Base-by-base conservation (phyloP, 2,797 vertebrate genomes). In the Tragopan temminckii region DNA sequence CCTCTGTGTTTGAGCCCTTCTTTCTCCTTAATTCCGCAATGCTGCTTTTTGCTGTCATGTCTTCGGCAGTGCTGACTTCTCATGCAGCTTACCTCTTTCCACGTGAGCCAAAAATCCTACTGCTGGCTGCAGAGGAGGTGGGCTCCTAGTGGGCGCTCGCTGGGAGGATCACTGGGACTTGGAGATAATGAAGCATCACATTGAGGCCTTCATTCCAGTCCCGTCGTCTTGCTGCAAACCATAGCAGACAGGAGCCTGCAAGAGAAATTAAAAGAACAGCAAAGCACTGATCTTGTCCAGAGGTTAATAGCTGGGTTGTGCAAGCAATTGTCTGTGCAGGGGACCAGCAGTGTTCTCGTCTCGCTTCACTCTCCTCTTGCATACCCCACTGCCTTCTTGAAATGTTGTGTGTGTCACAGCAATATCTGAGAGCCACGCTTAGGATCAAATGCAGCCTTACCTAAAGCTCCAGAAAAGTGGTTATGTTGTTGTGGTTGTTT, bases 61-160 rank as follows among this genome's bases (percentile, higher is more conserved):
- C 14, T 38, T 18, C 29, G 61, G 31, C 10, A 3, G 23, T 27
- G 50, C 67, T 53, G 63, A 4, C 6, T 45, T 57, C 10, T 17
- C 69, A 59, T 55, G 12, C n/a, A 33, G n/a, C 13, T 21, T 9
- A 13, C 5, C 55, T 33, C n/a, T 57, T 57, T 13, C n/a, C 5
- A 13, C 7, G 7, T 33, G 55, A 13, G 19, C n/a, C 31, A n/a
- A 31, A 64, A 69, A 10, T 1, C 1, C 58, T 4, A 50, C 62
- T 48, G 5, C 29, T 33, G 38, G 0, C 11, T 1, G 1, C 3
- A 0, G 2, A 13, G 29, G 18, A n/a, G 31, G 25, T 1, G 4
- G 5, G 40, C 24, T 80, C 27, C 31, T 31, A 15, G 2, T 5
- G 45, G 19, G 27, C 15, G 0, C 10, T 4, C 21, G 19, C 57